Conservation (phyloP, 2,888 invertebrate genomes). For the Pyralis farinalis region DNA sequence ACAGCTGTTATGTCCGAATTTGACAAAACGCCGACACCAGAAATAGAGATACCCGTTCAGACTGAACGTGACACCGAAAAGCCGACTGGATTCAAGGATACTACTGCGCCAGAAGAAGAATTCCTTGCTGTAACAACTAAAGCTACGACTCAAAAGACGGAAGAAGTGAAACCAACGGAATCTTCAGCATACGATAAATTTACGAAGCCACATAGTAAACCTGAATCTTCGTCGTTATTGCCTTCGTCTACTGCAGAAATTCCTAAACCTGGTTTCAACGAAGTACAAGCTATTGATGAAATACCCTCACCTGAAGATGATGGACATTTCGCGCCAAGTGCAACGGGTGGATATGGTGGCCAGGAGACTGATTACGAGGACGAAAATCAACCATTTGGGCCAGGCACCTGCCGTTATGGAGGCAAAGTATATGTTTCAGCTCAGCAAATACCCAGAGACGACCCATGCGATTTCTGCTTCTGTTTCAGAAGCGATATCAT, state of each 20-base stretch:
- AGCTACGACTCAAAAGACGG: conserved; percentile 22
- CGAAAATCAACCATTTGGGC: conserved; percentile 90
- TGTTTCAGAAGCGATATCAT: conserved; percentile 98
- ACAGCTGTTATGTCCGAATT: conserved; percentile 10
- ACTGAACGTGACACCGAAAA: conserved; percentile 22
- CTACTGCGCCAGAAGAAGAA: conserved; percentile 23
- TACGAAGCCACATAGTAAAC: conserved; percentile 41
- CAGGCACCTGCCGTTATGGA: conserved; percentile 95
- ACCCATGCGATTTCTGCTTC: conserved; percentile 98
- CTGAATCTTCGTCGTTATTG: conserved; percentile 25
- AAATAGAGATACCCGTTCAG: conserved; percentile 14
- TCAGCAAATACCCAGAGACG: conserved; percentile 96
- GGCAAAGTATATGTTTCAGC: conserved; percentile 96
- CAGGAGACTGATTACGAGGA: conserved; percentile 86
- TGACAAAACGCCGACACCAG: conserved; percentile 16
- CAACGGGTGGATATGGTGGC: conserved; percentile 63
- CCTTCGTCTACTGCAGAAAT: conserved; percentile 38
- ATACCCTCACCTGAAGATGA: conserved; percentile 53
- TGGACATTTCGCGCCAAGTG: conserved; percentile 53
- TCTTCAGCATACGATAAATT: conserved; percentile 32
- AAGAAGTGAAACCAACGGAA: conserved; percentile 27
- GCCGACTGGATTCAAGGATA: conserved; percentile 18
- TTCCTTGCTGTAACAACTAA: conserved; percentile 19
- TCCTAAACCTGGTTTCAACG: conserved; percentile 46
- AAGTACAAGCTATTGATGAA: conserved; percentile 54